Conservation (phyloP, 2,888 invertebrate species). For the Acanthopleura granulata region DNA sequence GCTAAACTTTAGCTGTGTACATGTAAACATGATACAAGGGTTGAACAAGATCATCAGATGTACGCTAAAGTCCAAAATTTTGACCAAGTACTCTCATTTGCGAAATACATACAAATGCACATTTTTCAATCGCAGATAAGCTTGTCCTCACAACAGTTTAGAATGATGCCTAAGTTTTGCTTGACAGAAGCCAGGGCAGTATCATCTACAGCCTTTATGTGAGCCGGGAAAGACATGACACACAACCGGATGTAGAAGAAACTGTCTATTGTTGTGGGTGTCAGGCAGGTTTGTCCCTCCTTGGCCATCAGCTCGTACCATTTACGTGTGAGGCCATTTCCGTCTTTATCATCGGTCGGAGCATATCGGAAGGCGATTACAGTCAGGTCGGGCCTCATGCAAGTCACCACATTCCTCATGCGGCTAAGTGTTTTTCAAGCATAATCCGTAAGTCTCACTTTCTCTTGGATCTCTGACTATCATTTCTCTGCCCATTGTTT, state of each 20-base stretch:
- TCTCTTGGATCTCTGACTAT: background rate
- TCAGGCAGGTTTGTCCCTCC: background rate
- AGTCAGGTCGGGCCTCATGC: background rate
- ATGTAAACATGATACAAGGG: no score
- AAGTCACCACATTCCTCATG: background rate
- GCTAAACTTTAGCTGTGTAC: no score
- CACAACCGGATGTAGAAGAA: slow-evolving; percentile 7
- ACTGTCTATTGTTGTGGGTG: background rate
- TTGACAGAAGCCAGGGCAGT: background rate
- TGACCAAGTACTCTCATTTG: no score
- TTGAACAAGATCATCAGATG: no score
- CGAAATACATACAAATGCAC: no score
- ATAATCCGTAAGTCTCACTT: background rate
- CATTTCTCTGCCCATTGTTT: background rate
- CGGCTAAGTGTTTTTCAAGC: background rate
- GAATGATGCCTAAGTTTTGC: no score
- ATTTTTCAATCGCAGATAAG: no score
- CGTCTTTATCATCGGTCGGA: background rate
- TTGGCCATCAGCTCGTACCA: background rate
- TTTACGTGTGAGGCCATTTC: background rate
- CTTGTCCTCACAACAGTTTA: no score
- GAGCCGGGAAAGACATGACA: background rate
- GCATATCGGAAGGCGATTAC: background rate
- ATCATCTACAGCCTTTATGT: background rate
- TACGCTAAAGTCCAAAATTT: no score